phyloP scores from a whole-genome alignment of 2,113 vertebrate species.

The Oriolus oriolus region DNA sequence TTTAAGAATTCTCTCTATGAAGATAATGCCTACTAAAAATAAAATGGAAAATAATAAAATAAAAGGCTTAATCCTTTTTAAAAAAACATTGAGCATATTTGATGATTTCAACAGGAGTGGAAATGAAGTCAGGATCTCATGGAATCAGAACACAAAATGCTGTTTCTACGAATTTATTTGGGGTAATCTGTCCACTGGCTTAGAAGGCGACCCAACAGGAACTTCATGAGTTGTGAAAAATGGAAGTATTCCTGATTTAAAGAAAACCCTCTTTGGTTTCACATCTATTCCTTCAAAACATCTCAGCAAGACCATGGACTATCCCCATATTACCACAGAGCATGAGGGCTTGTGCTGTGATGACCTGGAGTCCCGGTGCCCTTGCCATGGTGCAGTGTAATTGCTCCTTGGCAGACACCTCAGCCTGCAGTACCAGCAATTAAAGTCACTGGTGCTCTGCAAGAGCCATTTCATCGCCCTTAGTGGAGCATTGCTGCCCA shows the following conservation, averaged over 20 bases:
- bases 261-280: neutral
- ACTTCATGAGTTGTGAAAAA: neutral
- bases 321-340: neutral
- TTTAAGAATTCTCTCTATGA: conserved; percentile 56
- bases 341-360: neutral
- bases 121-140: neutral
- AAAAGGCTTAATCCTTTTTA: neutral
- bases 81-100: neutral
- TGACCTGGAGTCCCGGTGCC: neutral
- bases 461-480: neutral
- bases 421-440: neutral
- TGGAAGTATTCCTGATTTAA: neutral
- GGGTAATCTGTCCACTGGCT: neutral
- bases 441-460: neutral
- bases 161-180: neutral
- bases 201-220: neutral
- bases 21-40: conserved; percentile 60
- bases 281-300: neutral
- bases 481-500: neutral
- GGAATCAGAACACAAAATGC: neutral
- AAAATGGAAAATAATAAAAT: conserved; percentile 44
- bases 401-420: neutral
- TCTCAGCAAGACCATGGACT: neutral
- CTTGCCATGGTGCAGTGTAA: neutral
- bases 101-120: neutral